Evolutionary conservation across 2,113 vertebrate genomes (phyloP).

Genomic region (Camelus dromedarius): DNA sequence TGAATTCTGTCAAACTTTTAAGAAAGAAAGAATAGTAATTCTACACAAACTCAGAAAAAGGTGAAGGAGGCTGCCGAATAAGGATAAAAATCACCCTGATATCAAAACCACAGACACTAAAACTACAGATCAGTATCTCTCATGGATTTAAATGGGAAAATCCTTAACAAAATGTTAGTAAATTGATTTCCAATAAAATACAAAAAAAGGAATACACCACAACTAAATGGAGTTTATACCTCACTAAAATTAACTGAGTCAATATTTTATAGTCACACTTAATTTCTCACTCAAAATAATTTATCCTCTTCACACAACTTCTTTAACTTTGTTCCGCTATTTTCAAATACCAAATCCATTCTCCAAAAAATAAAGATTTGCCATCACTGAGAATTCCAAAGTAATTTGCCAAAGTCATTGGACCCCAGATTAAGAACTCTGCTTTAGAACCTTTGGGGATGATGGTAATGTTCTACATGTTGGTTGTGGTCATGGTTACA

Average conservation of each 20-base stretch:
- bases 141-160: not conserved
- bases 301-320: not conserved
- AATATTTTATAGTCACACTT: not conserved
- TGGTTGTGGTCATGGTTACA: not conserved
- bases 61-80: not conserved
- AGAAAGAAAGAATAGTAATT: not conserved
- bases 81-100: not conserved
- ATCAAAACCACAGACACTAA: not conserved
- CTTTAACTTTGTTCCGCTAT: not conserved
- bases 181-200: constrained; percentile 12
- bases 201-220: not conserved
- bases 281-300: not conserved
- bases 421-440: not conserved
- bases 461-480: not conserved
- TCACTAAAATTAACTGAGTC: not conserved
- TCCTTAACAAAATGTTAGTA: not conserved
- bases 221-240: not conserved
- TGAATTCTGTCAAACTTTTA: not conserved
- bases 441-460: not conserved
- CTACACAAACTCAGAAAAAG: not conserved
- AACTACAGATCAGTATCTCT: not conserved
- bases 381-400: not conserved
- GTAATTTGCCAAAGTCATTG: not conserved
- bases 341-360: not conserved
- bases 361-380: not conserved